Percentiles rank a stretch among this genome's conserved stretches.
Evolutionary conservation across 1,140 invertebrate species (phyloP).

Genomic region (Amphibalanus amphitrite): DNA sequence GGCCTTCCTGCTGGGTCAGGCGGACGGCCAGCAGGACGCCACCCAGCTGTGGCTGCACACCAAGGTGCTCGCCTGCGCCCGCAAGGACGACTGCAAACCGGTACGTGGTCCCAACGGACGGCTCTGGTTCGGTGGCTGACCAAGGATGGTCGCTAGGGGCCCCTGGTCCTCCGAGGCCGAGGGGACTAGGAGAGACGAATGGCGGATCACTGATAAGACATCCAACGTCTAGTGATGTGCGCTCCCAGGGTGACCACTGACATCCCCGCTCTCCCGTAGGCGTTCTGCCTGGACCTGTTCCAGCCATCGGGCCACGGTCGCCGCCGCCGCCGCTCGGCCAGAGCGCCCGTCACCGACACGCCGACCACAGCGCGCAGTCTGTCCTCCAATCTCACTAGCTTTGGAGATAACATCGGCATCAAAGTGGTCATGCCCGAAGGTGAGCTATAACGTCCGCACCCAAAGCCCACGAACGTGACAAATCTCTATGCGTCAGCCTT

Average conservation of each 20-base stretch:
- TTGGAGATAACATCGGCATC: conserved; percentile 70
- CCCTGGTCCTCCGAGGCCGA: too few relatives aligned
- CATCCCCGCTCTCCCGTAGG: conserved; percentile 27
- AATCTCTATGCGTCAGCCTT: too few relatives aligned
- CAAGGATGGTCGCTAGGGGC: too few relatives aligned
- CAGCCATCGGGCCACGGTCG: conserved; percentile 63
- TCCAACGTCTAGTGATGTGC: too few relatives aligned
- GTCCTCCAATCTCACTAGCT: conserved; percentile 9
- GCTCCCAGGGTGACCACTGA: not conserved
- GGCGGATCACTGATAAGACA: too few relatives aligned
- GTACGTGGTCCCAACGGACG: conserved; percentile 28
- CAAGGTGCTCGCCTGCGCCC: conserved; percentile 48
- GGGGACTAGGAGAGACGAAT: too few relatives aligned
- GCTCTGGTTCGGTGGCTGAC: too few relatives aligned
- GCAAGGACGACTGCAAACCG: conserved; percentile 59
- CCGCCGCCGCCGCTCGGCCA: conserved; percentile 29
- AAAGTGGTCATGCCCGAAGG: conserved; percentile 65
- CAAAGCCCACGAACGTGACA: too few relatives aligned
- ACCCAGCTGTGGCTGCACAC: conserved; percentile 22
- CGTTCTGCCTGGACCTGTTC: conserved; percentile 63
- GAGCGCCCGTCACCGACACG: conserved; percentile 6
- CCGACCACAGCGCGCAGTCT: not conserved
- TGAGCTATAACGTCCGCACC: conserved; percentile 19
- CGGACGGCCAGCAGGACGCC: conserved; percentile 62
- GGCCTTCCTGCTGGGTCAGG: conserved; percentile 45